These are phyloP conservation scores for Ommatoiulus sabulosus DNA, from an alignment of 2,888 invertebrate genomes.

Conservation along the genomic window DNA sequence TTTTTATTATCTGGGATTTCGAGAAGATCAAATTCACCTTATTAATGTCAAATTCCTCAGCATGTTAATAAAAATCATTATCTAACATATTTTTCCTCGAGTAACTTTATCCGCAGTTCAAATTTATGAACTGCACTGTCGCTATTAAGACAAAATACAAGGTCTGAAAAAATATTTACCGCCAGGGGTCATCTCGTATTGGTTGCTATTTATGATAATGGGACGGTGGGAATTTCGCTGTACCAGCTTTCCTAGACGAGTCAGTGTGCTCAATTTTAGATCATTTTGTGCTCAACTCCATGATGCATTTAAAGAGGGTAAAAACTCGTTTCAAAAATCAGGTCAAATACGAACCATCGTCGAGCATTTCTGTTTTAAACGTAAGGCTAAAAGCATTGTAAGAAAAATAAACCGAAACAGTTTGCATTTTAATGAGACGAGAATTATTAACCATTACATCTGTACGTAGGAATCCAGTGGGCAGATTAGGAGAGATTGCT, in stretches of 20 bases:
- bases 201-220: slow-evolving; percentile 17
- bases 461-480: background rate
- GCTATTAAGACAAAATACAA: slow-evolving; percentile 5
- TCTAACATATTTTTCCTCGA: background rate
- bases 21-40: background rate
- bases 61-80: slow-evolving; percentile 6
- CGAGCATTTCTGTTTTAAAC: background rate
- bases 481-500: background rate
- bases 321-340: slow-evolving; percentile 27
- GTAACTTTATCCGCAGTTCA: background rate
- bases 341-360: background rate
- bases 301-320: slow-evolving; percentile 25
- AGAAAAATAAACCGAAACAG: background rate
- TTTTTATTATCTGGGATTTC: slow-evolving; percentile 22
- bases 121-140: background rate
- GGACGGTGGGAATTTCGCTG: slow-evolving; percentile 7
- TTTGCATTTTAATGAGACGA: background rate
- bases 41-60: background rate
- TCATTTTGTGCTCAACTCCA: background rate
- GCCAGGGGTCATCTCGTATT: slow-evolving; percentile 31
- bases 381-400: background rate
- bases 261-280: slow-evolving; percentile 24
- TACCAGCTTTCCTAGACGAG: slow-evolving; percentile 15
- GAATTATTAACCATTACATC: background rate
- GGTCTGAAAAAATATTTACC: background rate